phyloP scores from a whole-genome alignment of 37 sponge, comb jelly and placozoan genomes.

The Halichondria panicea region DNA sequence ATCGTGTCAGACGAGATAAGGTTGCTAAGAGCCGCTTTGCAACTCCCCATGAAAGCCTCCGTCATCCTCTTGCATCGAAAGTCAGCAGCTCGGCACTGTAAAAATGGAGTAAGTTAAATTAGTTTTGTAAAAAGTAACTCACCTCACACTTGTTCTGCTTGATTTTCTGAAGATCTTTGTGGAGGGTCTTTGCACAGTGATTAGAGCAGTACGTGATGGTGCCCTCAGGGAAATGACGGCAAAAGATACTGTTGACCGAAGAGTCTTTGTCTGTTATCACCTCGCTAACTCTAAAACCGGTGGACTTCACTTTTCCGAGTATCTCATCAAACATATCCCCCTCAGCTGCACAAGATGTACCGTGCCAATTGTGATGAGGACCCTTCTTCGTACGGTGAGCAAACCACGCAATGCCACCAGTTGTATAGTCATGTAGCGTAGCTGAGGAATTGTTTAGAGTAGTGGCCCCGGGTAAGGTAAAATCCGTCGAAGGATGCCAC shows the following conservation, averaged over 20 bases:
- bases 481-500: slow-evolving; percentile 17
- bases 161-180: slow-evolving; percentile 22
- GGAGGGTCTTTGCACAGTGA: slow-evolving; percentile 26
- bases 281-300: slow-evolving; percentile 15
- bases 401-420: slow-evolving; percentile 19
- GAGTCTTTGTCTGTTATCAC: slow-evolving; percentile 30
- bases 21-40: slow-evolving; percentile 22
- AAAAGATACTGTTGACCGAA: slow-evolving; percentile 25
- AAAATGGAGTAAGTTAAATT: background rate
- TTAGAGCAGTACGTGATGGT: slow-evolving; percentile 24
- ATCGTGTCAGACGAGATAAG: slow-evolving; percentile 16
- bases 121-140: background rate
- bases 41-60: slow-evolving; percentile 6
- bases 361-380: slow-evolving; percentile 16
- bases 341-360: slow-evolving; percentile 25
- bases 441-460: slow-evolving; percentile 18
- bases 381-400: slow-evolving; percentile 14
- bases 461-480: slow-evolving; percentile 20
- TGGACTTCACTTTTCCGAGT: slow-evolving; percentile 13
- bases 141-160: slow-evolving; percentile 9
- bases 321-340: slow-evolving; percentile 23
- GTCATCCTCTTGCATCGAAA: slow-evolving; percentile 21
- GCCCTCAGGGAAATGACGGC: slow-evolving; percentile 15
- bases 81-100: background rate
- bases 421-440: slow-evolving; percentile 7